phyloP scores from a whole-genome alignment of 2,888 invertebrate genomes.

The Hermaeophaga mercurialis region DNA sequence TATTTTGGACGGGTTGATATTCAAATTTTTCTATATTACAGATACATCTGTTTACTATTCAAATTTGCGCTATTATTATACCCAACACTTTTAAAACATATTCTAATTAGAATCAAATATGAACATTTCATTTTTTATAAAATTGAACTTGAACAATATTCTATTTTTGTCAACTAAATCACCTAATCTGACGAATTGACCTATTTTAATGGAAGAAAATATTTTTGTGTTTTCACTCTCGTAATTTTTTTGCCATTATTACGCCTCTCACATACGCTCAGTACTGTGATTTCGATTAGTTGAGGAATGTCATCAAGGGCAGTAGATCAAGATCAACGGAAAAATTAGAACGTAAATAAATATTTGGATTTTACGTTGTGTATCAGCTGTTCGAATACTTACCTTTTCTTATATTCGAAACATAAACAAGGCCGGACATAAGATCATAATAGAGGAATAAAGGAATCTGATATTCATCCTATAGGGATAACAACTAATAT shows the following conservation, averaged over 20 bases:
- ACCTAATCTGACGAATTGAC: background rate
- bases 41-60: too few relatives aligned
- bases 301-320: constrained; percentile 17
- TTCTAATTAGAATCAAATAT: too few relatives aligned
- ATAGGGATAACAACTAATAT: too few relatives aligned
- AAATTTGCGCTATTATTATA: too few relatives aligned
- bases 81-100: too few relatives aligned
- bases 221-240: background rate
- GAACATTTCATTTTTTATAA: too few relatives aligned
- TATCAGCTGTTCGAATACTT: background rate
- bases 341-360: constrained; percentile 10
- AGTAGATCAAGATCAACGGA: constrained; percentile 20
- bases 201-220: constrained; percentile 5
- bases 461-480: too few relatives aligned
- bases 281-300: constrained; percentile 7
- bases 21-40: too few relatives aligned
- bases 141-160: background rate
- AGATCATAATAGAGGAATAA: too few relatives aligned
- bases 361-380: background rate
- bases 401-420: background rate
- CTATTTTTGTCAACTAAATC: background rate
- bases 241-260: background rate
- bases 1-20: too few relatives aligned
- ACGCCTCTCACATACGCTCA: background rate
- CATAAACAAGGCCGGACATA: background rate